A percentile compares a stretch with the other conserved stretches of the same genome.
phyloP scores from a whole-genome alignment of 2,888 invertebrate species.

The Bugula neritina region DNA sequence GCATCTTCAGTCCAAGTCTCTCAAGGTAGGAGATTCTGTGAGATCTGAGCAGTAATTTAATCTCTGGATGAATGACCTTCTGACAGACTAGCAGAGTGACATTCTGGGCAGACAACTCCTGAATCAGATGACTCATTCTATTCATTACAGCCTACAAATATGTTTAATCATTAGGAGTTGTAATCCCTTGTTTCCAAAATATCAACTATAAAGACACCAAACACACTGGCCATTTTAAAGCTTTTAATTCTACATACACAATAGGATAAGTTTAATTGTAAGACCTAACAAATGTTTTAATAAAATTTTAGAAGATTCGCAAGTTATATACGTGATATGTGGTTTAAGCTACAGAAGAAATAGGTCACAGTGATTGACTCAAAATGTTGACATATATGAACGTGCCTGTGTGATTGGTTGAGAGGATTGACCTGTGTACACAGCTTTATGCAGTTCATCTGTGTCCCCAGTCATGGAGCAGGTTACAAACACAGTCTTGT shows the following conservation, averaged over 20 bases:
- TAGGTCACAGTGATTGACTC: no score
- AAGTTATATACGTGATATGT: no score
- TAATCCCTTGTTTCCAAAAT: no score
- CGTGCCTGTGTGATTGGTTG: not conserved
- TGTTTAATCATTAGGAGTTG: no score
- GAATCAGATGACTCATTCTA: not conserved
- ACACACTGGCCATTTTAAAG: no score
- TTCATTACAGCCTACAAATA: conserved; percentile 1
- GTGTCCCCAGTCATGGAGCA: not conserved
- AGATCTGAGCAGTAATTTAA: not conserved
- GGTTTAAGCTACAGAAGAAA: no score
- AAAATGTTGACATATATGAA: no score
- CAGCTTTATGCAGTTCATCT: not conserved
- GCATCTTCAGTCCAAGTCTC: conserved; percentile 3
- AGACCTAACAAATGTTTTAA: no score
- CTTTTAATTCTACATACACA: no score
- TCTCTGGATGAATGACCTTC: conserved; percentile 2
- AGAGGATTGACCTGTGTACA: not conserved
- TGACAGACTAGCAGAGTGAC: not conserved
- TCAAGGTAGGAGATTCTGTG: not conserved
- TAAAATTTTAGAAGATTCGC: no score
- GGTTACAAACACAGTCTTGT: not conserved
- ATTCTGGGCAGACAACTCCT: not conserved
- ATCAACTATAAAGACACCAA: no score
- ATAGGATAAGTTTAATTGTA: no score